These are phyloP conservation scores for Megalops cyprinoides DNA, from an alignment of 2,797 vertebrate species.

Conservation along the genomic window DNA sequence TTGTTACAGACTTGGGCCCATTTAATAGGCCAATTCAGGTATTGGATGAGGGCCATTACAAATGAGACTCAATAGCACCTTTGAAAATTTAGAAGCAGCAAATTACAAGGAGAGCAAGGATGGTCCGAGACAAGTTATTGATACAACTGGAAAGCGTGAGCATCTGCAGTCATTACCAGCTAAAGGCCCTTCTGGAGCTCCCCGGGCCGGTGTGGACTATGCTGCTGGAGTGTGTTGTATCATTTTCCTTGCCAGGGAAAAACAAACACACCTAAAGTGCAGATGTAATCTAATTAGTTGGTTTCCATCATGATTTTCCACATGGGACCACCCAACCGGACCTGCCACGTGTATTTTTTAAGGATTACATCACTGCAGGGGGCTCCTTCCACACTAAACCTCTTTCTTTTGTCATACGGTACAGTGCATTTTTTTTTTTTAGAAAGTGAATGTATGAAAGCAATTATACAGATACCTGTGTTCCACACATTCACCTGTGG, in stretches of 20 bases:
- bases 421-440: too few species aligned
- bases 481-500: too few species aligned
- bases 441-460: too few species aligned
- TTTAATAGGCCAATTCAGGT: conserved; percentile 35
- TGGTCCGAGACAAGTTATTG: conserved; percentile 21
- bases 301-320: conserved; percentile 3
- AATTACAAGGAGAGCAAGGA: conserved; percentile 18
- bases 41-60: conserved; percentile 36
- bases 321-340: conserved; percentile 1
- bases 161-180: background rate
- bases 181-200: background rate
- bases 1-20: conserved; percentile 24
- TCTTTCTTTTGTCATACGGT: too few species aligned
- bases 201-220: background rate
- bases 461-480: too few species aligned
- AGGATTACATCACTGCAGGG: too few species aligned
- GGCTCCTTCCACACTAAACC: too few species aligned
- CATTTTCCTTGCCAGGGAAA: conserved; percentile 17
- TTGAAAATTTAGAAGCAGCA: conserved; percentile 34
- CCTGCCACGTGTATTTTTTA: background rate
- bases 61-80: conserved; percentile 34
- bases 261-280: conserved; percentile 9
- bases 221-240: background rate
- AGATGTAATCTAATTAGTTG: conserved; percentile 8
- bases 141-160: conserved; percentile 29